Evolutionary conservation across 2,888 invertebrate genomes (phyloP).

Genomic region (Willowsia nigromaculata): DNA sequence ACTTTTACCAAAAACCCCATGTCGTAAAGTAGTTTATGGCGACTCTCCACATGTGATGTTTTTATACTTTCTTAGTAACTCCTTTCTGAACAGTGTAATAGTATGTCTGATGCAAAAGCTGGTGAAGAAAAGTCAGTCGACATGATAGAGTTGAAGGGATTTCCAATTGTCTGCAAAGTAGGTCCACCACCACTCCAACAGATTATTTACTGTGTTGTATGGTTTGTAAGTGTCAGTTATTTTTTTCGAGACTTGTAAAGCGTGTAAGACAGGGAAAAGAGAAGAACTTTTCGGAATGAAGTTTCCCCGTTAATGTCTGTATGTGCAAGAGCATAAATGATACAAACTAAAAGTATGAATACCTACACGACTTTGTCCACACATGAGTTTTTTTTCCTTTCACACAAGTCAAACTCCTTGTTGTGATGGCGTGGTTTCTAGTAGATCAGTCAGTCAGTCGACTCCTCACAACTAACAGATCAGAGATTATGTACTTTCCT

Average conservation of each 20-base stretch:
- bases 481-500: constrained; percentile 42
- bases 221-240: not conserved
- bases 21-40: not conserved
- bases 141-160: not conserved
- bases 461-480: constrained; percentile 30
- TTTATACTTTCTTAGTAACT: constrained; percentile 7
- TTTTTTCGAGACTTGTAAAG: not conserved
- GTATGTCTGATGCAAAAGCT: not conserved
- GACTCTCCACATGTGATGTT: not conserved
- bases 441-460: constrained; percentile 50
- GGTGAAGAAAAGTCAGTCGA: not conserved
- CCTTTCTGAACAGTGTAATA: not conserved
- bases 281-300: not conserved
- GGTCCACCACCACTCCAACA: not conserved
- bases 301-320: not conserved
- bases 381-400: not conserved
- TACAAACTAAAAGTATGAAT: not conserved
- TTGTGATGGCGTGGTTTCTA: not conserved
- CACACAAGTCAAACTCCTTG: not conserved
- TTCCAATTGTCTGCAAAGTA: not conserved
- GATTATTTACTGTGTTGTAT: not conserved
- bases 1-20: constrained; percentile 13
- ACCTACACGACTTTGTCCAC: not conserved
- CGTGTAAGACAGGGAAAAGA: not conserved
- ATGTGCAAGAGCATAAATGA: not conserved